These are phyloP conservation scores for Eulithis prunata DNA, from an alignment of 2,888 invertebrate species.

Conservation along the genomic window DNA sequence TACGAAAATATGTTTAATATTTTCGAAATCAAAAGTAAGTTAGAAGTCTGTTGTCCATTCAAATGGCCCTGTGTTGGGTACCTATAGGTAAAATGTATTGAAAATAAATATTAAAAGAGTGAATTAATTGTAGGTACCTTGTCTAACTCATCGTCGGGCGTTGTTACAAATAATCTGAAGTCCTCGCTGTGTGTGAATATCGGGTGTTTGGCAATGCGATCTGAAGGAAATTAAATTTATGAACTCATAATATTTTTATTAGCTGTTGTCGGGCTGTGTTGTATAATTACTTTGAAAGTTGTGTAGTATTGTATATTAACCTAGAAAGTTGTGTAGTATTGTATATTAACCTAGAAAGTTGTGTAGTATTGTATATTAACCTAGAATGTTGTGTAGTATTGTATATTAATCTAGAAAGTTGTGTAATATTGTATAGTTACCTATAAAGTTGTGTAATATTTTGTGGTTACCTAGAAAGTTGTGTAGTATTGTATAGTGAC, in stretches of 20 bases:
- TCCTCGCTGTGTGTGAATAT: slow-evolving; percentile 77
- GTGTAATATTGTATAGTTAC: neutral
- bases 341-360: slow-evolving; percentile 17
- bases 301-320: too few relatives aligned
- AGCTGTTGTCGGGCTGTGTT: too few relatives aligned
- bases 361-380: slow-evolving; percentile 60
- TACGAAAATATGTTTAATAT: too few relatives aligned
- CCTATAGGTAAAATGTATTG: too few relatives aligned
- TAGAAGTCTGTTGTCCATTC: too few relatives aligned
- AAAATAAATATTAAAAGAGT: too few relatives aligned
- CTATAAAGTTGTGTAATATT: slow-evolving; percentile 47
- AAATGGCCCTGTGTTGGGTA: too few relatives aligned
- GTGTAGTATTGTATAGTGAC: slow-evolving; percentile 60
- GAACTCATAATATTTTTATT: too few relatives aligned
- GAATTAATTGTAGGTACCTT: slow-evolving; percentile 52
- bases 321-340: too few relatives aligned
- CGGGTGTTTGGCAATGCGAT: slow-evolving; percentile 74
- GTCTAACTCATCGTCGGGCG: slow-evolving; percentile 73
- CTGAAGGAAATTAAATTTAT: slow-evolving; percentile 45
- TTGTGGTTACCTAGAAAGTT: slow-evolving; percentile 37
- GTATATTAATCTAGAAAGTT: too few relatives aligned
- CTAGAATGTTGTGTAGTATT: slow-evolving; percentile 52
- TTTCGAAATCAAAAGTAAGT: too few relatives aligned
- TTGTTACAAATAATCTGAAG: slow-evolving; percentile 68
- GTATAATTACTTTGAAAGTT: too few relatives aligned